These are phyloP conservation scores for Dryobates pubescens DNA, from an alignment of 2,797 vertebrate genomes.

Conservation along the genomic window DNA sequence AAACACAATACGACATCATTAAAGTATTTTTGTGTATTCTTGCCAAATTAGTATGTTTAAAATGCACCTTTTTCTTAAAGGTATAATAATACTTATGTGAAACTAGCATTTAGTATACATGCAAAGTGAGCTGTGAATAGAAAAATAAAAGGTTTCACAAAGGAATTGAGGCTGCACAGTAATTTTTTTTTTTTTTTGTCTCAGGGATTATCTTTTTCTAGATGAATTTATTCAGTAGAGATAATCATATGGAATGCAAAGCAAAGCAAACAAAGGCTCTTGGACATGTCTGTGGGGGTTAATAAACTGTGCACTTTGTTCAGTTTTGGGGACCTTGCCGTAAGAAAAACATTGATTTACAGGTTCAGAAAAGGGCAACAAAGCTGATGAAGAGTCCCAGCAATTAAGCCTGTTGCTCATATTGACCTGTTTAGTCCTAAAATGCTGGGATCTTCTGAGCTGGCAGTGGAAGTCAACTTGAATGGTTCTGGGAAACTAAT, in stretches of 20 bases:
- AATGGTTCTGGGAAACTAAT: slow-evolving; percentile 93
- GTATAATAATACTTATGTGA: background rate
- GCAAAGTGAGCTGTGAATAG: background rate
- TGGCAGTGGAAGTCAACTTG: slow-evolving; percentile 92
- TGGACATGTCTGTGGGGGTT: background rate
- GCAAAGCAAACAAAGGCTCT: background rate
- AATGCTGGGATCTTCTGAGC: slow-evolving; percentile 92
- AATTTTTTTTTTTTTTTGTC: background rate
- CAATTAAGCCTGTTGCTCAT: slow-evolving; percentile 94
- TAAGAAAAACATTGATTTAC: no score
- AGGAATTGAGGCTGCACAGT: background rate
- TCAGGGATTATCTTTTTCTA: background rate
- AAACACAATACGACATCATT: background rate
- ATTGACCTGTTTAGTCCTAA: slow-evolving; percentile 94
- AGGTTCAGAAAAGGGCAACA: no score
- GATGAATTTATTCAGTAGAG: background rate
- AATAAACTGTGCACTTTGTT: background rate
- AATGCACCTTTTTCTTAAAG: background rate
- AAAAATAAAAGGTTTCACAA: background rate
- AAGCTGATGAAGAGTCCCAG: no score
- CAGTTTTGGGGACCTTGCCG: no score
- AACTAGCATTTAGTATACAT: background rate
- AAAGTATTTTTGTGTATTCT: background rate
- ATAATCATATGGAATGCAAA: background rate
- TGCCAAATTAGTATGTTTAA: background rate